These are phyloP conservation scores for Meloidogyne floridensis DNA, from an alignment of 1,140 invertebrate genomes.

Conservation along the genomic window DNA sequence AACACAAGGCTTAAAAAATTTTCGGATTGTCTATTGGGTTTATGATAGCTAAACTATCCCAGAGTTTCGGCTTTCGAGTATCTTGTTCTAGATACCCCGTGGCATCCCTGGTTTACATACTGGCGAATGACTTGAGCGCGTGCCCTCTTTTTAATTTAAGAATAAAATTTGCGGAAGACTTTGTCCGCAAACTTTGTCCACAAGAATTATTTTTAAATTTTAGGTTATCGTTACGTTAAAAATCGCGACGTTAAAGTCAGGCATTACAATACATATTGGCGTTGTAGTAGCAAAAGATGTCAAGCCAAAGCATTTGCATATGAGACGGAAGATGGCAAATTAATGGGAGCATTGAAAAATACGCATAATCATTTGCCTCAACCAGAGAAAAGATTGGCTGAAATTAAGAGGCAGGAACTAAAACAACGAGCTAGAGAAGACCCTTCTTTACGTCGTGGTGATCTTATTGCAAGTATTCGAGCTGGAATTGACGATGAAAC, in stretches of 20 bases:
- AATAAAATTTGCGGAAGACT: no score
- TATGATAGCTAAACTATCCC: no score
- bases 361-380: not conserved
- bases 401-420: not conserved
- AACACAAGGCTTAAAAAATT: no score
- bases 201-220: no score
- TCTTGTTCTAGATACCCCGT: no score
- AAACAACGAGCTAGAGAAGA: not conserved
- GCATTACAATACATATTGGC: slow-evolving; percentile 7
- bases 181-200: no score
- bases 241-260: not conserved
- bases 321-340: slow-evolving; percentile 12
- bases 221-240: not conserved
- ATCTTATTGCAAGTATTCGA: slow-evolving; percentile 7
- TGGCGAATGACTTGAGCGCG: no score
- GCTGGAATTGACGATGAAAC: slow-evolving; percentile 15
- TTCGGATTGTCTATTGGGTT: no score
- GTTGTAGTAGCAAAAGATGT: not conserved
- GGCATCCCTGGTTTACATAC: no score
- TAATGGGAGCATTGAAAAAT: not conserved
- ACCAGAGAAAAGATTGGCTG: slow-evolving; percentile 9
- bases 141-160: no score
- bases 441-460: not conserved
- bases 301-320: not conserved
- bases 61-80: no score